Base-by-base conservation (phyloP, 2,797 vertebrate species). In the Microtus agrestis region DNA sequence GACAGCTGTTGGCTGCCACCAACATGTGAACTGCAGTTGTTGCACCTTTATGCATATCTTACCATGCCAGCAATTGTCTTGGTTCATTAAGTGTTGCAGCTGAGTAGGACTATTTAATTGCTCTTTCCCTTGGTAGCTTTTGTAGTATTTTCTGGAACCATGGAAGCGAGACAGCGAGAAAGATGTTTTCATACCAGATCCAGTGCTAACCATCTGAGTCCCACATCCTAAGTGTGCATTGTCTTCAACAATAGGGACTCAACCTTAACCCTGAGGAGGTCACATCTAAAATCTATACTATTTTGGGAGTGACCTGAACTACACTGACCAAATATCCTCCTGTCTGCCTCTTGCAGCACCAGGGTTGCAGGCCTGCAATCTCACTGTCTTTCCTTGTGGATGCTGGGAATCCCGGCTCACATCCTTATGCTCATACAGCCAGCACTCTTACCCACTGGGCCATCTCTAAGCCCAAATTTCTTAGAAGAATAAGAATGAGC, bases 401-500 rank as follows among this genome's bases (percentile, higher is more conserved):
- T 56, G 23, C 25, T 54, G 29, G 4, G 8, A 40, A 31, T 40
- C 48, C 13, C 1, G 56, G 27, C 25, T 37, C 46, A 37, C 34
- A 87, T 6, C 34, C 27, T 56, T 15, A 12, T 56, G 48, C 23
- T 40, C 63, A 73, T 21, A 31, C 79, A 81, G n/a, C 12, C 46
- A 37, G 4, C 31, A 86, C 6, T n/a, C 23, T 71, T 71, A 71
- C n/a, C 12, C 48, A 73, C 34, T 17, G 25, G 54, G 67, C 67
- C 43, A 12, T 87, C 67, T 87, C 23, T 25, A 54, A 29, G 6
- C 14, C 34, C 15, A 27, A 73, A 19, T 5, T 51, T 17, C 86
- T 29, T 78, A 82, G 81, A 89, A 69, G 4, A 91, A 31, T 86
- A 17, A 89, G 77, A 91, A 61, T 79, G 77, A 82, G 59, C 77